These are phyloP conservation scores for Rhodophaea formosa DNA, from an alignment of 2,888 invertebrate genomes.

Conservation along the genomic window DNA sequence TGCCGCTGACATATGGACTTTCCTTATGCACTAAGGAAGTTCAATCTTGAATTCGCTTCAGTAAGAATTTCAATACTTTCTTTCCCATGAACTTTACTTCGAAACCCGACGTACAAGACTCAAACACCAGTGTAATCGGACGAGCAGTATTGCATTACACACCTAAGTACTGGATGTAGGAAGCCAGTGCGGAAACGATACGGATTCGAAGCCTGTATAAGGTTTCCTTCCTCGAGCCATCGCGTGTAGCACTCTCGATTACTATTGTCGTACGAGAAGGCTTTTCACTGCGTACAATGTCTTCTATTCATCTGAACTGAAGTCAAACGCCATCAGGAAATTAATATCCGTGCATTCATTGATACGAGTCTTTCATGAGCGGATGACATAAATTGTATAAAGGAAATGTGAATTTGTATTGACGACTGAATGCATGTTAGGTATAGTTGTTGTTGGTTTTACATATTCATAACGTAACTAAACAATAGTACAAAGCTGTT, in stretches of 20 bases:
- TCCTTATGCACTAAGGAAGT: background rate
- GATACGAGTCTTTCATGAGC: background rate
- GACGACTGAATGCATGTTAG: background rate
- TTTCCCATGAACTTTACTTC: background rate
- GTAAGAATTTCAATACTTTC: too few species aligned
- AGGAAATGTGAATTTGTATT: background rate
- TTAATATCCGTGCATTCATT: background rate
- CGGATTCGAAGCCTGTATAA: conserved; percentile 36
- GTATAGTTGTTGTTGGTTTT: too few species aligned
- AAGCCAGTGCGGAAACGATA: conserved; percentile 43
- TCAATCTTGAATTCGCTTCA: background rate
- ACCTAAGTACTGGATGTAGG: conserved; percentile 29
- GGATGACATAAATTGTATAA: background rate
- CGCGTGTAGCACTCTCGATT: conserved; percentile 29
- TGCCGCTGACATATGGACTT: background rate
- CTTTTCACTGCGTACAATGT: conserved; percentile 2
- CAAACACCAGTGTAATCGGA: conserved; percentile 8
- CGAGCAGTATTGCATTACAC: conserved; percentile 35
- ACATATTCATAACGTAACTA: too few species aligned
- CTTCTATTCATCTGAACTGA: background rate
- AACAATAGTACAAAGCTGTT: background rate
- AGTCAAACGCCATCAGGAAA: background rate
- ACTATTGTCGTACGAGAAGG: conserved; percentile 18
- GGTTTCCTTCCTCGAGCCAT: conserved; percentile 53
- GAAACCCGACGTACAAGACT: background rate